Evolutionary conservation across 2,888 invertebrate species (phyloP), one percentile per base, ranked within the genome.

Genomic region (Baccha elongata): DNA sequence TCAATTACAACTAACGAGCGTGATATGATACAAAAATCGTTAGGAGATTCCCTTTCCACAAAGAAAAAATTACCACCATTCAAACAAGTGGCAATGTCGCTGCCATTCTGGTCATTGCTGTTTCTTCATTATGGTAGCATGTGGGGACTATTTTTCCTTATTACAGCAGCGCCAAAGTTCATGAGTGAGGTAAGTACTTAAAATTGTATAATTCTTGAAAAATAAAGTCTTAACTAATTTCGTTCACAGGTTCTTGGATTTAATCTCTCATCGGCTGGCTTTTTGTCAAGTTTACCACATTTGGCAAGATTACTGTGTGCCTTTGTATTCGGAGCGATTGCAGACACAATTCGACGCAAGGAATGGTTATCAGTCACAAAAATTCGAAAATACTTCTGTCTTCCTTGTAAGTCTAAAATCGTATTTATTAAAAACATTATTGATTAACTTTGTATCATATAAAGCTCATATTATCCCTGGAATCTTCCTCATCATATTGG

Each of bases 101-200:
- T 94, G 52, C 95, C 95, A 13, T 95, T 95, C 88, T 91, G 94
- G 89, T 93, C 94, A 0, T 91, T 96, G 87, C 86, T 92, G 8
- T 86, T 94, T 1, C 91, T 95, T 21, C 96, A 96, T 86, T 95
- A 94, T 86, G 96, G 96, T 40, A 96, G 94, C 87, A 90, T 95
- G 74, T 96, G 95, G 93, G 94, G 96, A 1, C 88, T 96, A 26
- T 95, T 94, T 89, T 95, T 96, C 87, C 92, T 95, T 55, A 93
- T 95, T 90, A 95, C 95, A 0, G 94, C 94, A 37, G 95, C 95
- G 48, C 95, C 95, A 5, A 94, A 94, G 86, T 96, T 94, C 87
- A 92, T 96, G 87, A 94, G 95, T 44, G 94, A 94, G 85, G 92
- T 88, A 60, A 81, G 48, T 65, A n/a, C 32, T n/a, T 29, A 1